Conservation (phyloP, 2,797 vertebrate species). For the Falco novaeseelandiae region DNA sequence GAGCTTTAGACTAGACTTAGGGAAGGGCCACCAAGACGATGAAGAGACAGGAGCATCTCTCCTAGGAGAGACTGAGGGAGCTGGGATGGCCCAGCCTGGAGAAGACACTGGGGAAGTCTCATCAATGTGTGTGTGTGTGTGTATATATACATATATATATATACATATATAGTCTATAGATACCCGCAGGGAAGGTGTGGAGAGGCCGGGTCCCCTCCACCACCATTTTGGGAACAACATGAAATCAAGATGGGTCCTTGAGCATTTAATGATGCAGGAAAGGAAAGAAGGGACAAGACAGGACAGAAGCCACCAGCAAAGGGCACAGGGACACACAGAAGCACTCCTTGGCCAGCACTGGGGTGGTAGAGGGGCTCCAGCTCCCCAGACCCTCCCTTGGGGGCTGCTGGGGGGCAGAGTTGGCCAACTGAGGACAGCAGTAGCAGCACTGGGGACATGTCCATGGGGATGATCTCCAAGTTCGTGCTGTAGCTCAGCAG, state of each 20-base stretch:
- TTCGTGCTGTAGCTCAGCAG: background rate
- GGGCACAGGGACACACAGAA: background rate
- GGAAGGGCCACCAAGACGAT: background rate
- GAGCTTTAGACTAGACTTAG: background rate
- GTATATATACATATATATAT: too few species aligned
- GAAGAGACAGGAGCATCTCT: background rate
- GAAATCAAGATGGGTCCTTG: background rate
- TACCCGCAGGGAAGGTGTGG: background rate
- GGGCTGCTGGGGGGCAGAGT: too few species aligned
- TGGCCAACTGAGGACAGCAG: too few species aligned
- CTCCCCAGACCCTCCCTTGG: background rate
- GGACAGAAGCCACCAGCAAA: background rate
- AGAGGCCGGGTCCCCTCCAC: background rate
- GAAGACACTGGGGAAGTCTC: background rate
- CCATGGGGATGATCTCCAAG: background rate
- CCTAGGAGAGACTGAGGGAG: background rate
- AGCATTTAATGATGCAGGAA: background rate
- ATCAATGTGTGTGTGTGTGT: too few species aligned
- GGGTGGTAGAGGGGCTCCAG: background rate
- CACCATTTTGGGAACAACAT: rapidly evolving
- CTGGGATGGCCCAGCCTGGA: background rate
- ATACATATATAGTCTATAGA: too few species aligned
- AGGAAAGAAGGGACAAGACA: background rate
- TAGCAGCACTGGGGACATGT: rapidly evolving
- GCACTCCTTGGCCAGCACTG: background rate